Evolutionary conservation across 92 coral and sea anemone genomes (phyloP), one percentile per base, ranked within the genome.

Genomic region (Epizoanthus illoricatus): DNA sequence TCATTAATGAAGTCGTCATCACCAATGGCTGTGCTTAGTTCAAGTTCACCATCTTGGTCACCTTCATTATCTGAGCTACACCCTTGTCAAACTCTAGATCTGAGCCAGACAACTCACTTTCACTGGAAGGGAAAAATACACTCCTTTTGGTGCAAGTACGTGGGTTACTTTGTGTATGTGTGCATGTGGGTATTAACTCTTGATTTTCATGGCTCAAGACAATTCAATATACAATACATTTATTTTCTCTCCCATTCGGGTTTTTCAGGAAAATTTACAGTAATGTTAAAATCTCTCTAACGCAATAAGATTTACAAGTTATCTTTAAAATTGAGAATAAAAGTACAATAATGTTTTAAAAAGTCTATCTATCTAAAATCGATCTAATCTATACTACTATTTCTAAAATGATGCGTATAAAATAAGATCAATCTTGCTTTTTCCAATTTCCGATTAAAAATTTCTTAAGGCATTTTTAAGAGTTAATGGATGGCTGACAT

Each of bases 401-500:
- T 20, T 23, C 71, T 66, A 66, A 66, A 20, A 24, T 66, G 11
- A 28, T 66, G 71, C 71, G 3, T 66, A 10, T 66, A 66, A 66
- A 66, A 20, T 28, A 66, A 66, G 71, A 66, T 28, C 71, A 23
- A 18, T 66, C 45, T 20, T 66, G 71, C 71, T 5, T 66, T 66
- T 20, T 66, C 71, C 71, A 6, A 23, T 66, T 66, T 66, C 47
- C 71, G 42, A 66, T 66, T 66, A 33, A 23, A 66, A 66, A 28
- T 66, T 66, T 17, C 28, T 66, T 20, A 16, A 66, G 71, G 42
- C 71, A 28, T 24, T 66, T 28, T 28, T 66, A 66, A 66, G 42
- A 24, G 71, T 66, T 66, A 2, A 66, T 66, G 71, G 71, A 66
- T 8, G 71, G 28, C 71, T 66, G 71, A 28, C 71, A 66, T 66